Evolutionary conservation across 1,140 invertebrate species (phyloP), one percentile per base, ranked within the genome.

Genomic region (Gryon sp.): DNA sequence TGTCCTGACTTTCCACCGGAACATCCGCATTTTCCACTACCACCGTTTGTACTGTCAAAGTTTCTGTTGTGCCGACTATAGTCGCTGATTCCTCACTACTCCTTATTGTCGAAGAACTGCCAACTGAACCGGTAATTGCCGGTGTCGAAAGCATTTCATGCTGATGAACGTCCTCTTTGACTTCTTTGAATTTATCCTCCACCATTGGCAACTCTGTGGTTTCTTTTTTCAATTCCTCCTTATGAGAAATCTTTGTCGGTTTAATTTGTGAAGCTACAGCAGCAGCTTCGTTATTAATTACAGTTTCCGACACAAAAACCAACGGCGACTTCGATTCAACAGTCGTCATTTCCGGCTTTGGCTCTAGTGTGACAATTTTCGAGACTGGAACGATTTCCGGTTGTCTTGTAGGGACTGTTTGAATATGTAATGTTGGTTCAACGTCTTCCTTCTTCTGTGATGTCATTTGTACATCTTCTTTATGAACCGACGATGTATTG

Each of bases 241-340:
- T 55, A 4, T 38, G 16, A 5, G 68, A 3, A 0, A 55, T 77
- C n/a, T 57, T 72, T 9, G 55, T 68, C 0, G 66, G 68, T 18
- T 46, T 77, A 20, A 77, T 62, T 14, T 68, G 74, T 2, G 43
- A 11, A 6, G 52, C 26, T 4, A 36, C n/a, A n/a, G n/a, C n/a
- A n/a, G n/a, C n/a, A n/a, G n/a, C n/a, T n/a, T n/a, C n/a, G n/a
- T n/a, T n/a, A n/a, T n/a, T n/a, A n/a, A n/a, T n/a, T n/a, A n/a
- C 11, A 7, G 24, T 30, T 9, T 62, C 55, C 6, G 24, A 0
- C 4, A 6, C 26, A 0, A 32, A 24, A 24, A 24, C 9, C 70
- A 85, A 87, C 2, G 83, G 84, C 0, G 83, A 83, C 52, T 85
- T 86, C 14, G 87, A 87, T 26, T 87, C 86, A 0, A 74, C 72